phyloP scores from a whole-genome alignment of 2,888 invertebrate genomes.

The Cryptocephalus primarius region DNA sequence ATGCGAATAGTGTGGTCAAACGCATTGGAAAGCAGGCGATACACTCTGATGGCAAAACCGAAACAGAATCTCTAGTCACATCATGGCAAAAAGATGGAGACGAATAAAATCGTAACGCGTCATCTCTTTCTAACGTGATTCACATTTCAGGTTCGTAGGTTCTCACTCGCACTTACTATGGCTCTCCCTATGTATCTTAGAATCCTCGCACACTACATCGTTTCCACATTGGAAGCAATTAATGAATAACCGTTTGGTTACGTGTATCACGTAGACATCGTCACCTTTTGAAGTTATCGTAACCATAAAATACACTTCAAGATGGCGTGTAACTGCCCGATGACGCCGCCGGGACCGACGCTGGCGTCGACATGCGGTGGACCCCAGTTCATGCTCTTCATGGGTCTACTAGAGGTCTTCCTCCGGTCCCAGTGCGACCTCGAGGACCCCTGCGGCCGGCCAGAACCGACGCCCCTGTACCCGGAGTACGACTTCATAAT shows the following conservation, averaged over 20 bases:
- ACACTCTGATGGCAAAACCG: too few species aligned
- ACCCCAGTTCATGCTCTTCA: slow-evolving; percentile 77
- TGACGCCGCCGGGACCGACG: slow-evolving; percentile 71
- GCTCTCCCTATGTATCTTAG: too few species aligned
- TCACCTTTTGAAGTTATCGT: background rate
- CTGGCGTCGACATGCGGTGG: slow-evolving; percentile 77
- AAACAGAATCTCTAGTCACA: too few species aligned
- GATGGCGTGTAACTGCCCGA: slow-evolving; percentile 64
- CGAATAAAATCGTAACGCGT: too few species aligned
- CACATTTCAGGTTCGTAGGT: too few species aligned
- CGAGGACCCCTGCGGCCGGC: slow-evolving; percentile 75
- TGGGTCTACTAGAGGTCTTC: slow-evolving; percentile 80
- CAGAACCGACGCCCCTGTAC: slow-evolving; percentile 45
- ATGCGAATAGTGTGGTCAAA: too few species aligned
- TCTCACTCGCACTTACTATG: too few species aligned
- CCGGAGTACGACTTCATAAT: slow-evolving; percentile 66
- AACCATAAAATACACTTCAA: slow-evolving; percentile 2
- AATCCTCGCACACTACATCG: too few species aligned
- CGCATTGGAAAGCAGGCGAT: too few species aligned
- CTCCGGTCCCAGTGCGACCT: slow-evolving; percentile 76
- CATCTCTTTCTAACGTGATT: too few species aligned
- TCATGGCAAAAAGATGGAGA: too few species aligned
- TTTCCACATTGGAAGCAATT: background rate
- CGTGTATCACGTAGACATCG: too few species aligned
- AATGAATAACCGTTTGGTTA: background rate